Evolutionary conservation across 2,888 invertebrate genomes (phyloP).

Genomic region (Drosophila robusta): DNA sequence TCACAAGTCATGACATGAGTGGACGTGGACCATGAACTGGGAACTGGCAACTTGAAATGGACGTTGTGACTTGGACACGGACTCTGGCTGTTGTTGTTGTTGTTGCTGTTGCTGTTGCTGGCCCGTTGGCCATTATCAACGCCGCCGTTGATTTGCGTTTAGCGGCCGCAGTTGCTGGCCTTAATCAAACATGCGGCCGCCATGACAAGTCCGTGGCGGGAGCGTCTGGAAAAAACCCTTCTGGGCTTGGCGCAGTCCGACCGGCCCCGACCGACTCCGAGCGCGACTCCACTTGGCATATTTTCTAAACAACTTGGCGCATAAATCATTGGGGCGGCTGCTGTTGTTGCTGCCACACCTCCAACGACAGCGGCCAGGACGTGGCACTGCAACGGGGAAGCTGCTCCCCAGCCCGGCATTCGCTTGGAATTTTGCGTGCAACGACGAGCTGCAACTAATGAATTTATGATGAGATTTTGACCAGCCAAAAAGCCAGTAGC

Average conservation of each 20-base stretch:
- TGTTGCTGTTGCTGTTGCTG: constrained; percentile 6
- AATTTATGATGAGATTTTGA: constrained; percentile 79
- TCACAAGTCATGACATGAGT: constrained; percentile 76
- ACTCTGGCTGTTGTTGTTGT: constrained; percentile 1
- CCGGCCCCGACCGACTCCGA: constrained; percentile 4
- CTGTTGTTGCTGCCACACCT: constrained; percentile 55
- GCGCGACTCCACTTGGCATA: constrained; percentile 68
- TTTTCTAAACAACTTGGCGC: constrained; percentile 78
- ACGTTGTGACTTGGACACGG: constrained; percentile 27
- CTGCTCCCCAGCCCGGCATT: constrained; percentile 15
- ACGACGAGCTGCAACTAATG: constrained; percentile 73
- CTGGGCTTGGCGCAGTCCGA: constrained; percentile 58
- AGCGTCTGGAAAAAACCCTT: constrained; percentile 62
- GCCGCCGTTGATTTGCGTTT: constrained; percentile 76
- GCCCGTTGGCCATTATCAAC: constrained; percentile 73
- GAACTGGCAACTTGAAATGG: constrained; percentile 25
- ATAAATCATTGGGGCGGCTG: constrained; percentile 73
- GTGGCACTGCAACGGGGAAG: constrained; percentile 11
- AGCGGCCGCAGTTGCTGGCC: constrained; percentile 60
- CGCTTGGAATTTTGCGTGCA: constrained; percentile 66
- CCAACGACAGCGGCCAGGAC: constrained; percentile 62
- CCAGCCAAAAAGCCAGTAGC: constrained; percentile 66
- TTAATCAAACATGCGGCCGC: constrained; percentile 73
- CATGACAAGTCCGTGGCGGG: constrained; percentile 53
- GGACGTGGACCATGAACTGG: constrained; percentile 31